Evolutionary conservation across 2,888 invertebrate genomes (phyloP).

Genomic region (Sphinx pinastri): DNA sequence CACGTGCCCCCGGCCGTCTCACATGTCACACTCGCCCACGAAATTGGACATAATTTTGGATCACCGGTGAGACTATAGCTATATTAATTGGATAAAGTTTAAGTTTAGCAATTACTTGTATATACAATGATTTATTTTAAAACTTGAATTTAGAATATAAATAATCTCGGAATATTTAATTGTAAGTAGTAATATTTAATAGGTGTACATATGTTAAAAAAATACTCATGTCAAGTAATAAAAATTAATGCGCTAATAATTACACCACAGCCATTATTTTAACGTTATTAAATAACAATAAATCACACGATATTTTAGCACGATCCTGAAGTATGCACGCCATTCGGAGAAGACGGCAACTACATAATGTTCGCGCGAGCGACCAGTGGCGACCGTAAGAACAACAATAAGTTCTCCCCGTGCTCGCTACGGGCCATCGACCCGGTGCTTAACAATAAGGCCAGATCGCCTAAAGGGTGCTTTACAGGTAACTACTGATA

Average conservation of each 20-base stretch:
- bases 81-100: too few relatives aligned
- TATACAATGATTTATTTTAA: background rate
- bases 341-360: slow-evolving; percentile 98
- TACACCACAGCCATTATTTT: too few relatives aligned
- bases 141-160: background rate
- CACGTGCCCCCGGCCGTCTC: slow-evolving; percentile 99
- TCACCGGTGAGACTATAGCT: slow-evolving; percentile 88
- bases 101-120: background rate
- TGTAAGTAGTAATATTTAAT: too few relatives aligned
- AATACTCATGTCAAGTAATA: too few relatives aligned
- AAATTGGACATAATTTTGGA: slow-evolving; percentile 99
- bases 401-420: slow-evolving; percentile 98
- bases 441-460: slow-evolving; percentile 96
- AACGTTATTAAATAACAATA: background rate
- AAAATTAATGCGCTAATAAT: background rate
- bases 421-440: slow-evolving; percentile 97
- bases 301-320: slow-evolving; percentile 85
- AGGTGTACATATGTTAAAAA: too few relatives aligned
- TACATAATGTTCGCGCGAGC: slow-evolving; percentile 99
- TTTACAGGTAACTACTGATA: slow-evolving; percentile 88
- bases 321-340: slow-evolving; percentile 97
- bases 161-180: too few relatives aligned
- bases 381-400: slow-evolving; percentile 98
- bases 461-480: slow-evolving; percentile 94
- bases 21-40: slow-evolving; percentile 98